Base-by-base conservation (phyloP, 2,797 vertebrate genomes). In the Spea hammondii region DNA sequence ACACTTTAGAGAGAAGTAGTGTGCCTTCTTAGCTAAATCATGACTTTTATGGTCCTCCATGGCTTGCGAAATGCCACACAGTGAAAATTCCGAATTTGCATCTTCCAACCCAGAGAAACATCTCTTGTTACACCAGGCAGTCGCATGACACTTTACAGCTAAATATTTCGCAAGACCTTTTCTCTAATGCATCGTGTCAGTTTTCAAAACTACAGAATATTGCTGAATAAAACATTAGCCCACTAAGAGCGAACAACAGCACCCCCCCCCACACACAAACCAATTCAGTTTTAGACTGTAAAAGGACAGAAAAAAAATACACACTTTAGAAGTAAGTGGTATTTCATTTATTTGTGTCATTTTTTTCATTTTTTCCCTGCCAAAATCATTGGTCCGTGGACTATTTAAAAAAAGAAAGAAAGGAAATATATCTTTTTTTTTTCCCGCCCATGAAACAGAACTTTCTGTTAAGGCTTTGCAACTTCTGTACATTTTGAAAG, bases 401-500 rank as follows among this genome's bases (percentile, higher is more conserved):
- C 32, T 32, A 32, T 32, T 32, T 32, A 32, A 32, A 32, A 17
- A 32, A 32, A 32, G 32, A 32, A 32, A 32, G 32, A 32, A 55
- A 71, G 59, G 69, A 53, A 78, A 72, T 72, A 71, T 66, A 47
- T 17, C 54, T 85, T 70, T 75, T 82, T 1, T 0, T 17, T 50
- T 59, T 75, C 6, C 7, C 2, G 32, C 45, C 64, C 78, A 69
- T 13, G 0, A 0, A 0, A 64, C 1, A 45, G 14, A 54, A 4
- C 48, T 80, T 83, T 72, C 53, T 68, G n/a, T 13, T 0, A 7
- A 1, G 2, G 67, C 79, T 84, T 51, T 11, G 4, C 76, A 78
- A 83, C 78, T 70, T 72, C 68, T 44, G 6, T 77, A 84, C 83
- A 70, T 68, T 78, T 74, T 83, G 66, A 55, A 0, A 45, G 11